Evolutionary conservation across 2,888 invertebrate genomes (phyloP), one percentile per base, ranked within the genome.

Genomic region (Lepidonotus clava): DNA sequence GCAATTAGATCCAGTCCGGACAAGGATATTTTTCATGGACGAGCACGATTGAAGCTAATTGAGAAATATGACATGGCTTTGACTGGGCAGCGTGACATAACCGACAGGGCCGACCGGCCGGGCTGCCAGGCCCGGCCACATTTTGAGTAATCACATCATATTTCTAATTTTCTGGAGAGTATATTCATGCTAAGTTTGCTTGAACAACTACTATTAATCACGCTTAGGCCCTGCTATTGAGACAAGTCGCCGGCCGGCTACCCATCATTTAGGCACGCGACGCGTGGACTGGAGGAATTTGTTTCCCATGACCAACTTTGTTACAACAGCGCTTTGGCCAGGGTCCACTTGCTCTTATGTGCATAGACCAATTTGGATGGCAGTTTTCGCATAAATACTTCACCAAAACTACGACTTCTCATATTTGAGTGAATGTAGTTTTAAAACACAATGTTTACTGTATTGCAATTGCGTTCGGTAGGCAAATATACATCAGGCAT

Each of bases 61-160:
- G 80, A 80, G 80, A 80, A 80, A 80, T 80, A 80, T 46, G 80
- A 46, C 80, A 80, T 80, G 46, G 80, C 28, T 41, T 80, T 34
- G 46, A 46, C 80, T 32, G 51, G 46, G 11, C 80, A 21, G 14
- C 71, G 21, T 18, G 18, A 38, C 71, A 71, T n/a, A 11, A 4
- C 61, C 61, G 28, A 11, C 28, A 28, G 61, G 38, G 36, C 71
- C 38, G 38, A 21, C 71, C 8, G 11, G 71, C 71, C 71, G 36
- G n/a, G n/a, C n/a, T n/a, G n/a, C n/a, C n/a, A n/a, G n/a, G n/a
- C n/a, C n/a, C 36, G 36, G 34, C 36, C 38, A 34, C 71, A 21
- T 71, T 38, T 34, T 71, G 36, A 71, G 71, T 71, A 71, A 71
- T 71, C 71, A 38, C 71, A 71, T 71, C 71, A 71, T 71, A 71